Evolutionary conservation across 2,797 vertebrate species (phyloP), one percentile per base, ranked within the genome.

Genomic region (Ctenopoma kingsleyae): DNA sequence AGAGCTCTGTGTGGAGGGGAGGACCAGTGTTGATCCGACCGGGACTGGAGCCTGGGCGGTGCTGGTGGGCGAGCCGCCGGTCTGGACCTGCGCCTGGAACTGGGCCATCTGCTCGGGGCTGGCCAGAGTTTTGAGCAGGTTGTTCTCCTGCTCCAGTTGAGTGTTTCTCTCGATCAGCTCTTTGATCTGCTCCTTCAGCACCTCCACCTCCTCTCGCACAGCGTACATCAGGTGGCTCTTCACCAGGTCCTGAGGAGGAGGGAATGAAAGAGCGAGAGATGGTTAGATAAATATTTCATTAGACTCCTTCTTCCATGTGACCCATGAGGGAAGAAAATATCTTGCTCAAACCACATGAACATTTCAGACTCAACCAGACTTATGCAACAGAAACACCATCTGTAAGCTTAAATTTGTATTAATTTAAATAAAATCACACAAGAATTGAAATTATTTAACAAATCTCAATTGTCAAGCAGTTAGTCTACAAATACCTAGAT

Each of bases 181-280:
- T 80, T 99, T 99, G 89, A 99, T 99, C 89, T 99, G 98, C 88
- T 99, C 98, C 89, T 99, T 99, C 69, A 99, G 93, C 73, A 99
- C 97, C 92, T 99, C 98, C 89, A 99, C 98, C 81, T 99, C 98
- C 93, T 99, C 98, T 0, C 98, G 95, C 17, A 99, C 98, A 0
- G 98, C 98, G 1, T 98, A 99, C 98, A 99, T 99, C 92, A 99
- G 93, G 91, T 99, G 98, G 84, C 97, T 99, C 94, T 99, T 99
- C 9, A 99, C 98, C 77, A 99, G 93, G 91, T 99, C 98, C 98
- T 99, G 89, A 3, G 13, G 49, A 27, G 23, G 50, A n/a, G 27
- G 27, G 46, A 47, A 10, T 17, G 6, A 44, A 6, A 40, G 9
- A 59, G 25, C 10, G 23, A 11, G 17, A 54, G 5, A 43, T 4